A percentile compares a stretch with the other conserved stretches of the same genome.
phyloP scores from a whole-genome alignment of 2,113 vertebrate species.

The Phasianus colchicus region DNA sequence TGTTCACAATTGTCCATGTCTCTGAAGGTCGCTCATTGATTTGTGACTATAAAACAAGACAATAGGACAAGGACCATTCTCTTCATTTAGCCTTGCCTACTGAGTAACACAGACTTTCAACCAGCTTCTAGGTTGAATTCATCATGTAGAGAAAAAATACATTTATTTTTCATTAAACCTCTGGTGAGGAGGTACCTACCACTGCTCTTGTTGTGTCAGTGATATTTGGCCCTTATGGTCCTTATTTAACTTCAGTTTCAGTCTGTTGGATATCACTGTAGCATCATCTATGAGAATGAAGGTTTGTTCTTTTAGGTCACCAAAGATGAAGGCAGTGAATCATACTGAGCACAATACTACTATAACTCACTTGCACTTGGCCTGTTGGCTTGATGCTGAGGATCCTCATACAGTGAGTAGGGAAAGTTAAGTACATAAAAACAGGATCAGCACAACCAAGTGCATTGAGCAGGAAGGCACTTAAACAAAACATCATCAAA shows the following conservation, averaged over 20 bases:
- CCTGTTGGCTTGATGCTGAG: not conserved
- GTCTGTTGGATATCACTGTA: not conserved
- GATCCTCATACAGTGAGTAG: not conserved
- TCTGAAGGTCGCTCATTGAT: not conserved
- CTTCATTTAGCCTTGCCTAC: not conserved
- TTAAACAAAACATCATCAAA: not conserved
- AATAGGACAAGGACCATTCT: not conserved
- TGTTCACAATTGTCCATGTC: not conserved
- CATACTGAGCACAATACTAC: not conserved
- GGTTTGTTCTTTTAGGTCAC: not conserved
- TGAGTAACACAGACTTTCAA: not conserved
- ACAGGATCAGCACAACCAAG: not conserved
- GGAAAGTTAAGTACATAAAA: not conserved
- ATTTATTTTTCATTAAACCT: conserved; percentile 10
- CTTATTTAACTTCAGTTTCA: not conserved
- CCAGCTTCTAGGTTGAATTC: not conserved
- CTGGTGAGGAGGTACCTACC: not conserved
- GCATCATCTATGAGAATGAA: not conserved
- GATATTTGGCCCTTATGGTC: not conserved
- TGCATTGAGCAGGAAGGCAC: not conserved
- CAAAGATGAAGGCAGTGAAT: not conserved
- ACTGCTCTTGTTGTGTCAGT: not conserved
- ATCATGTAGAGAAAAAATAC: not conserved
- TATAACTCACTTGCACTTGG: not conserved
- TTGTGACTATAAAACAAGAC: not conserved